Evolutionary conservation across 2,888 invertebrate species (phyloP).

Genomic region (Octodonta nipae): DNA sequence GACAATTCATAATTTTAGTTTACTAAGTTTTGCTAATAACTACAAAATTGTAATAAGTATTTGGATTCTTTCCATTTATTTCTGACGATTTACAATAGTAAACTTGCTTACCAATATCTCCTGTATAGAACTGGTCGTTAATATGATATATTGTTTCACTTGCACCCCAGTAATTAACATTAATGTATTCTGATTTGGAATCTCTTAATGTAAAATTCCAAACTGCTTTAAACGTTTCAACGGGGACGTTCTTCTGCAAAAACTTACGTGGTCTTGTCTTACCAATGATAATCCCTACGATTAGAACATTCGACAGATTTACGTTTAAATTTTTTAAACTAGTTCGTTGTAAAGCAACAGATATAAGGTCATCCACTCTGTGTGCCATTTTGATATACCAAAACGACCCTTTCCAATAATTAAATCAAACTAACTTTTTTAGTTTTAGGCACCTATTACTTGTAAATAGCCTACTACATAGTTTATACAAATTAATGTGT

Average conservation of each 20-base stretch:
- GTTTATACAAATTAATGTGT: too few relatives aligned
- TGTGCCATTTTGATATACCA: not conserved
- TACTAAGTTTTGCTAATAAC: conserved; percentile 7
- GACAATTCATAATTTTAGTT: too few relatives aligned
- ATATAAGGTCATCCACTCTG: too few relatives aligned
- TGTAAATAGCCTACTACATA: too few relatives aligned
- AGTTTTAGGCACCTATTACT: too few relatives aligned
- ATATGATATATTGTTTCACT: conserved; percentile 48
- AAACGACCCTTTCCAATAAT: too few relatives aligned
- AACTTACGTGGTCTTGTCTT: conserved; percentile 47
- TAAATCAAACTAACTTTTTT: too few relatives aligned
- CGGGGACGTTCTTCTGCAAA: conserved; percentile 39
- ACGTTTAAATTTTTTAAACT: conserved; percentile 26
- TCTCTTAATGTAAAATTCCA: conserved; percentile 66
- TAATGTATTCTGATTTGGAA: conserved; percentile 55
- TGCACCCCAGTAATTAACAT: conserved; percentile 64
- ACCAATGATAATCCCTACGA: conserved; percentile 49
- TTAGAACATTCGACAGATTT: conserved; percentile 26
- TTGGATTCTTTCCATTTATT: too few relatives aligned
- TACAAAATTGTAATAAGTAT: too few relatives aligned
- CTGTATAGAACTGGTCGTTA: conserved; percentile 50
- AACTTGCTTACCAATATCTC: conserved; percentile 49
- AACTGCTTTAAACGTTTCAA: conserved; percentile 51
- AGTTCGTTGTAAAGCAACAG: conserved; percentile 23
- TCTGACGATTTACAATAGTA: not conserved